Percentiles rank a stretch among this genome's conserved stretches.
Conservation (phyloP, 2,888 invertebrate species). For the Orgyia antiqua region DNA sequence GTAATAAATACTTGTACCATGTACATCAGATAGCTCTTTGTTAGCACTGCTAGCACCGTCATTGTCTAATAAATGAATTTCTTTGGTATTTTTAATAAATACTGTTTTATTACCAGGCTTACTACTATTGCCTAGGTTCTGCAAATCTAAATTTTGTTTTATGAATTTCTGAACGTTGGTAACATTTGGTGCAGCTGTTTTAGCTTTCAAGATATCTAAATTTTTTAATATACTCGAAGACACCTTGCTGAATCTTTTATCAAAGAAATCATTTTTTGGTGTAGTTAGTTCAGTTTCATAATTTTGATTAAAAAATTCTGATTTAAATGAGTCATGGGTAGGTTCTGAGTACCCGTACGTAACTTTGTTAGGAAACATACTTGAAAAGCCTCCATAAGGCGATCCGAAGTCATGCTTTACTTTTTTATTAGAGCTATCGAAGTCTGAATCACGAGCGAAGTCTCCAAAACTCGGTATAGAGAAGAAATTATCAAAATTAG, state of each 20-base stretch:
- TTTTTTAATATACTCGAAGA: conserved; percentile 74
- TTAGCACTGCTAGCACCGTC: conserved; percentile 57
- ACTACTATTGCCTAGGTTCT: conserved; percentile 64
- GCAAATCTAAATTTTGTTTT: conserved; percentile 56
- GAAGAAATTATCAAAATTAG: conserved; percentile 73
- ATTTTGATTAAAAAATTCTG: conserved; percentile 46
- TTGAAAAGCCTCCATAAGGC: conserved; percentile 51
- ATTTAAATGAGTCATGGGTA: conserved; percentile 48
- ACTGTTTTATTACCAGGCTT: conserved; percentile 69
- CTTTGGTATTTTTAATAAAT: conserved; percentile 75
- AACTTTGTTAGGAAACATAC: conserved; percentile 48
- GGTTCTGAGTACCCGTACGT: conserved; percentile 42
- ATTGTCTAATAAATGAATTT: conserved; percentile 64
- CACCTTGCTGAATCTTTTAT: conserved; percentile 71
- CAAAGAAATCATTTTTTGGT: conserved; percentile 73
- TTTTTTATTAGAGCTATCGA: conserved; percentile 45
- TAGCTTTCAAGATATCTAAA: conserved; percentile 53
- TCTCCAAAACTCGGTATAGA: conserved; percentile 64
- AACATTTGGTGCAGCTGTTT: conserved; percentile 40
- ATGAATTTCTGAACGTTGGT: conserved; percentile 48
- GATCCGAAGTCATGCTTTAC: conserved; percentile 48
- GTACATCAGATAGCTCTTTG: conserved; percentile 64
- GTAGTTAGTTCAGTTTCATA: conserved; percentile 70
- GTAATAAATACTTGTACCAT: conserved; percentile 73
- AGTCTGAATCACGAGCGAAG: conserved; percentile 37